phyloP scores from a whole-genome alignment of 2,797 vertebrate species.

The Alcedo quadribrachys region DNA sequence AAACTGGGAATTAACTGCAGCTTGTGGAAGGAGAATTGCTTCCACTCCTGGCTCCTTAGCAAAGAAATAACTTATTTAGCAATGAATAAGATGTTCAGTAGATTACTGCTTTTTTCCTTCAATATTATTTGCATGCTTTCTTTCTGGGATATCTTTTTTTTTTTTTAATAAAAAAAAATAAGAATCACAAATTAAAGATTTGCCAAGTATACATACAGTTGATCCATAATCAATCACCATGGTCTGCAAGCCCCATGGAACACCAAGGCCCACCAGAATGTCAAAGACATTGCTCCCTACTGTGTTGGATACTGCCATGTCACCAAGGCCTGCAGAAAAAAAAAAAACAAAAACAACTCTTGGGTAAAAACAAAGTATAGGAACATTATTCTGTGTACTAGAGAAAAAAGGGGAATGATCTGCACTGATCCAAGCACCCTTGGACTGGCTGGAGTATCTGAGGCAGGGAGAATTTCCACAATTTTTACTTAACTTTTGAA shows the following conservation, averaged over 20 bases:
- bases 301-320: constrained; percentile 98
- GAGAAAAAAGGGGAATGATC: neutral
- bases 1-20: neutral
- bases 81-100: neutral
- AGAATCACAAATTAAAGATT: neutral
- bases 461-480: neutral
- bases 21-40: neutral
- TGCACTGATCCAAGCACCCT: neutral
- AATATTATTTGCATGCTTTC: neutral
- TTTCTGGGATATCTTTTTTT: neutral
- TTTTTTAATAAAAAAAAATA: neutral
- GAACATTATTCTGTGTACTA: neutral
- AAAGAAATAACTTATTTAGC: neutral
- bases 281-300: constrained; percentile 98
- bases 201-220: constrained; percentile 76
- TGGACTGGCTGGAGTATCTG: neutral
- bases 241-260: constrained; percentile 95
- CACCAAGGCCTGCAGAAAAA: constrained; percentile 86
- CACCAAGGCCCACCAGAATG: constrained; percentile 93
- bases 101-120: neutral
- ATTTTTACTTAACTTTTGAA: neutral
- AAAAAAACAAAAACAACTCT: neutral
- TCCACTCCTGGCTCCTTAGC: neutral
- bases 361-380: neutral
- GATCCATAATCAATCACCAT: constrained; percentile 91